Evolutionary conservation across 2,113 vertebrate genomes (phyloP).

Genomic region (Nerophis lumbriciformis): DNA sequence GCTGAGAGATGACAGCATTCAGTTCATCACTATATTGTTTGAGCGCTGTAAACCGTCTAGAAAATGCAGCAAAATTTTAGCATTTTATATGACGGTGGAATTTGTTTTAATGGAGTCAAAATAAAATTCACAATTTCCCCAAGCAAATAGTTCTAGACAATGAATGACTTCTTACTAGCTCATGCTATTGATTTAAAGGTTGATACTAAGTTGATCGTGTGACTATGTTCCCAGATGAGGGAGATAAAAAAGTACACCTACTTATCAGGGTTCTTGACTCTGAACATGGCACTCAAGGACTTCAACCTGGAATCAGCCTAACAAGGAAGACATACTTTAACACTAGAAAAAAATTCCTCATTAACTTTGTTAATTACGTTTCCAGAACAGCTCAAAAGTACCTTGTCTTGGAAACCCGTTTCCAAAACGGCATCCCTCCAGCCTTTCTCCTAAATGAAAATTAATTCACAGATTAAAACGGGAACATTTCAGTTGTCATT

Average conservation of each 20-base stretch:
- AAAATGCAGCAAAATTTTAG: constrained; percentile 44
- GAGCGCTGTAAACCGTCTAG: constrained; percentile 84
- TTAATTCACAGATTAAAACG: constrained; percentile 23
- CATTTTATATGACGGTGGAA: too few species aligned
- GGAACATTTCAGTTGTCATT: background rate
- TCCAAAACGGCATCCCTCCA: constrained; percentile 91
- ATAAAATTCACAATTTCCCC: background rate
- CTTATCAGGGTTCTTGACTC: constrained; percentile 96
- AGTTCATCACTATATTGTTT: constrained; percentile 92
- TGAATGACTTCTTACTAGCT: too few species aligned
- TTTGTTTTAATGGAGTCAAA: background rate
- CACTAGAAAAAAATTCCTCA: background rate
- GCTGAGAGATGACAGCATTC: constrained; percentile 84
- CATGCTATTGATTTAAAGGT: too few species aligned
- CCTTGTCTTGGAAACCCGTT: constrained; percentile 90
- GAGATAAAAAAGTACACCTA: constrained; percentile 64
- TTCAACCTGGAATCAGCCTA: constrained; percentile 93
- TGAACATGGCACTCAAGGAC: constrained; percentile 90
- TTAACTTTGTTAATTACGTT: background rate
- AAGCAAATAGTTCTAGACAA: too few species aligned
- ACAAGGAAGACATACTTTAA: constrained; percentile 20
- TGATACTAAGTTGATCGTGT: too few species aligned
- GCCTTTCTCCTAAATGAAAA: constrained; percentile 77
- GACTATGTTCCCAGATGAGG: background rate
- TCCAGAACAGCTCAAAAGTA: constrained; percentile 32